Conservation (phyloP, 2,113 vertebrate species). For the Poecile atricapillus region DNA sequence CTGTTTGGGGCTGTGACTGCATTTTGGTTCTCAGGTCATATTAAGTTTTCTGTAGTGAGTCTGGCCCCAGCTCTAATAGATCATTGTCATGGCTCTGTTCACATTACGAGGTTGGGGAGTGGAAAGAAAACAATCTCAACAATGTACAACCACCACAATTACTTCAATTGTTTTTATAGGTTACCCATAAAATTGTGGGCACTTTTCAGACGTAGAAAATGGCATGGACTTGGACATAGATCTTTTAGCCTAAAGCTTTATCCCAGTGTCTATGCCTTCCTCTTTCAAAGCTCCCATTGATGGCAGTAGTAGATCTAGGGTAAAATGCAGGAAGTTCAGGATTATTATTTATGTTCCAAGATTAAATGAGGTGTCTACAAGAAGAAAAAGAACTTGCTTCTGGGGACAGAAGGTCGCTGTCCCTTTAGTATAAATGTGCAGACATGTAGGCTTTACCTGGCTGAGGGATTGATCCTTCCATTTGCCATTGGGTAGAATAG, state of each 20-base stretch:
- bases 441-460: neutral
- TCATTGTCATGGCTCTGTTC: neutral
- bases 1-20: neutral
- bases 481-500: neutral
- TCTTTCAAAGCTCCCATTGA: neutral
- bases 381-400: neutral
- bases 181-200: neutral
- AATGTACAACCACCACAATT: neutral
- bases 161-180: neutral
- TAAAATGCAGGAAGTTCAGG: neutral
- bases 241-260: neutral
- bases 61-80: neutral
- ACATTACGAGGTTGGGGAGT: neutral
- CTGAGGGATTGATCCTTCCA: neutral
- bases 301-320: neutral
- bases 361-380: neutral
- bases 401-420: neutral
- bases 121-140: neutral
- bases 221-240: neutral
- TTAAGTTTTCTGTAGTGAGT: neutral
- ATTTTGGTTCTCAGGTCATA: constrained; percentile 10
- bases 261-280: neutral
- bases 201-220: neutral
- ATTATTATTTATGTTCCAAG: neutral
- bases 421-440: neutral